Evolutionary conservation across 2,797 vertebrate genomes (phyloP).

Genomic region (Catamblyrhynchus diadema): DNA sequence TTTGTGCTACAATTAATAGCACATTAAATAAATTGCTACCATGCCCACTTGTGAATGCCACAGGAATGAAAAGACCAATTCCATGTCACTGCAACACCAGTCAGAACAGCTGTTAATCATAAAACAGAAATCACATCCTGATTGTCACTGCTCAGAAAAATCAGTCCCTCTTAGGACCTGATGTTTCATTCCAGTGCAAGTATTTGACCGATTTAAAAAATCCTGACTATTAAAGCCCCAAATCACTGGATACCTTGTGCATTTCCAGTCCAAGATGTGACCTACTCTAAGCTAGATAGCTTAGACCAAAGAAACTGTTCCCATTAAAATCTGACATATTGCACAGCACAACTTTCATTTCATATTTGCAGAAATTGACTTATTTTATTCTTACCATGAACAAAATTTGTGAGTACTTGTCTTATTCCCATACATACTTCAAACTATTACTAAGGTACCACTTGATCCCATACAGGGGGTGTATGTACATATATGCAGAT

Average conservation of each 20-base stretch:
- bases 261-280: not conserved
- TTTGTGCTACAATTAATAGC: not conserved
- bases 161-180: not conserved
- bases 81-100: not conserved
- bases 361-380: not conserved
- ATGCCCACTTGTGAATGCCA: not conserved
- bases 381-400: not conserved
- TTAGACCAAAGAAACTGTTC: not conserved
- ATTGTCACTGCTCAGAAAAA: not conserved
- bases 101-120: not conserved
- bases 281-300: not conserved
- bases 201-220: not conserved
- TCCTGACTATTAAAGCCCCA: not conserved
- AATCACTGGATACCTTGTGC: not conserved
- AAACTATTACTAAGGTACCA: not conserved
- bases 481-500: not conserved
- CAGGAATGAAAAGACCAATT: conserved; percentile 18
- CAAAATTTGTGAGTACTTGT: not conserved
- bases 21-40: conserved; percentile 12
- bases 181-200: not conserved
- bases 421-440: not conserved
- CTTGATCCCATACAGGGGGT: fast-evolving
- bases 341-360: not conserved
- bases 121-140: not conserved
- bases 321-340: not conserved